Conservation (phyloP, 2,113 vertebrate genomes). For the Scopus umbretta region DNA sequence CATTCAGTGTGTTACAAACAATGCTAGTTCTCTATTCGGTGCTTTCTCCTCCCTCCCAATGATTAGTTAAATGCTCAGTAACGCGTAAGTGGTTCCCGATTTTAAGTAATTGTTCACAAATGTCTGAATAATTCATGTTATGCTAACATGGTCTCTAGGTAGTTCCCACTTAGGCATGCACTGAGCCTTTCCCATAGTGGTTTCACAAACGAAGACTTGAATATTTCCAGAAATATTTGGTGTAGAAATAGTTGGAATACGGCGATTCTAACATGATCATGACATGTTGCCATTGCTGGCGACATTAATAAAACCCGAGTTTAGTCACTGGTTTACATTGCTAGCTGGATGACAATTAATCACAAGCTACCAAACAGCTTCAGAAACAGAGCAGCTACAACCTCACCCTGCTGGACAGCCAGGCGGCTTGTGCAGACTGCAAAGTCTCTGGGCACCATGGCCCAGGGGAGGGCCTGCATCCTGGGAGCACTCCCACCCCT, state of each 20-base stretch:
- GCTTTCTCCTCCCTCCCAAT: background rate
- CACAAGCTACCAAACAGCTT: background rate
- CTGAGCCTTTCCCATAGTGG: background rate
- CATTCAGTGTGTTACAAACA: background rate
- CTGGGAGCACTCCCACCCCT: background rate
- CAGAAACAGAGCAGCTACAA: background rate
- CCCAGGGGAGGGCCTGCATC: background rate
- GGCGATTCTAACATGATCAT: background rate
- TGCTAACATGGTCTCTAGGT: background rate
- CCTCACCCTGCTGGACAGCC: background rate
- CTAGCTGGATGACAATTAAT: background rate
- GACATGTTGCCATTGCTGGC: background rate
- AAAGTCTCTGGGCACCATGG: fast-evolving
- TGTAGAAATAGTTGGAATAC: background rate
- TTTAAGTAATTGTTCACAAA: background rate
- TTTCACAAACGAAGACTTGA: background rate
- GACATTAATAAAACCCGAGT: background rate
- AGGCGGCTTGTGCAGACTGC: background rate
- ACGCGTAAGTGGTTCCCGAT: background rate
- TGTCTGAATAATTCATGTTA: background rate
- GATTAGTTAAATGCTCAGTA: background rate
- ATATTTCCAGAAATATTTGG: background rate
- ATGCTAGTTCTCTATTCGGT: background rate
- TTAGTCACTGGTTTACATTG: background rate
- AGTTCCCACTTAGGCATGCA: background rate